A percentile compares a stretch with the other conserved stretches of the same genome.
These are phyloP conservation scores for Lucilia sericata DNA, from an alignment of 1,140 invertebrate species.

Conservation along the genomic window DNA sequence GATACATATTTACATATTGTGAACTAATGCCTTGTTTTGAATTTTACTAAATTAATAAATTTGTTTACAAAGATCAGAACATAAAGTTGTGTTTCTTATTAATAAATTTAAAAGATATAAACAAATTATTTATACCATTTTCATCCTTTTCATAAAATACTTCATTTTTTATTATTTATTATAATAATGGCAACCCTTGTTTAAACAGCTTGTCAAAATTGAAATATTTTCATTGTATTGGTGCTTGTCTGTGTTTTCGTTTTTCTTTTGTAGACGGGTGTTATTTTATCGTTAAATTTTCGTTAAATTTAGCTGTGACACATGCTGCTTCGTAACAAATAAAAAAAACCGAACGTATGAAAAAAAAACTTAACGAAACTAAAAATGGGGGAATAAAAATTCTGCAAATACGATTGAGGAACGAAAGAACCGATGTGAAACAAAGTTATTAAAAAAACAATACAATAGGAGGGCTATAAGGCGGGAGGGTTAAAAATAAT, in stretches of 20 bases:
- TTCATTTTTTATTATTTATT: too few species aligned
- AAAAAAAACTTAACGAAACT: constrained; percentile 12
- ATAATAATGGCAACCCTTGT: constrained; percentile 16
- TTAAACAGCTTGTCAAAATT: constrained; percentile 31
- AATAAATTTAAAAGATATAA: too few species aligned
- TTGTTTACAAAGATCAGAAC: too few species aligned
- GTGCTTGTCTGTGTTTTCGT: constrained; percentile 4
- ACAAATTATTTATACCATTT: too few species aligned
- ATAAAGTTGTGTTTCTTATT: too few species aligned
- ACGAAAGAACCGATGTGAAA: constrained; percentile 16
- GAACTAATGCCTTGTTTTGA: too few species aligned
- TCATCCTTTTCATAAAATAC: too few species aligned
- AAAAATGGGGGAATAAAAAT: constrained; percentile 26
- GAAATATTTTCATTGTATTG: background rate
- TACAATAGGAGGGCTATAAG: background rate
- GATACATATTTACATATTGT: too few species aligned
- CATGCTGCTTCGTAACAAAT: constrained; percentile 8
- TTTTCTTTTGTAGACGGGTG: constrained; percentile 15
- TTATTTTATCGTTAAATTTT: constrained; percentile 41
- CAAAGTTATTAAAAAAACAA: background rate
- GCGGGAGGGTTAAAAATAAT: constrained; percentile 17
- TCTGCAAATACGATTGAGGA: constrained; percentile 20
- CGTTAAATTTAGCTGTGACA: constrained; percentile 43
- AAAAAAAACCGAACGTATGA: constrained; percentile 1
- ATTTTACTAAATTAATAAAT: too few species aligned